phyloP scores from a whole-genome alignment of 2,888 invertebrate genomes.

The Scrobipalpa costella region DNA sequence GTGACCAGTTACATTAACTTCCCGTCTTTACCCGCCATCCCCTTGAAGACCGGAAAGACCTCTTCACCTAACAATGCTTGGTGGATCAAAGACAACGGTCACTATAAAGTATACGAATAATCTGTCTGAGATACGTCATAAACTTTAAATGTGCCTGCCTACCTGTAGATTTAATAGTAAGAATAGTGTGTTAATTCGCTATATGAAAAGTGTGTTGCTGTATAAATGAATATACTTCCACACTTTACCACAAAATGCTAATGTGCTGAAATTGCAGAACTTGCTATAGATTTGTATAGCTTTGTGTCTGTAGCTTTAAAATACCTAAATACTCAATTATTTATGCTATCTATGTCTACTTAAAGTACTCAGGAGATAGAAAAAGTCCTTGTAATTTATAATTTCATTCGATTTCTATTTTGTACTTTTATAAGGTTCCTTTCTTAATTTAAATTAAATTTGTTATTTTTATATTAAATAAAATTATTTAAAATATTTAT shows the following conservation, averaged over 20 bases:
- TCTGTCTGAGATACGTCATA: not conserved
- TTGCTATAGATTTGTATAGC: slow-evolving; percentile 24
- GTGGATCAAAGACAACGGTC: slow-evolving; percentile 45
- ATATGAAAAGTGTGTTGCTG: slow-evolving; percentile 4
- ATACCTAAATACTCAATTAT: not conserved
- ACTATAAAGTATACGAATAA: slow-evolving; percentile 51
- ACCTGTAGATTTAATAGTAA: slow-evolving; percentile 7
- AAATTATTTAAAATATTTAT: not conserved
- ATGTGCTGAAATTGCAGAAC: slow-evolving; percentile 20
- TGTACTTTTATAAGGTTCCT: not conserved
- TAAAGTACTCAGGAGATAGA: not conserved
- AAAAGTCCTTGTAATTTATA: not conserved
- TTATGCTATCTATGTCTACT: not conserved
- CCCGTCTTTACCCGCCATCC: slow-evolving; percentile 43
- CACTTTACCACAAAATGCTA: slow-evolving; percentile 9
- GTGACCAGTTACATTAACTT: slow-evolving; percentile 45
- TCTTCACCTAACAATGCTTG: slow-evolving; percentile 41
- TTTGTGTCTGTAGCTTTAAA: slow-evolving; percentile 18
- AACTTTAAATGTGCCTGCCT: not conserved
- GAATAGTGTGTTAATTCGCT: not conserved
- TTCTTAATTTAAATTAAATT: not conserved
- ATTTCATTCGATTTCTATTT: not conserved
- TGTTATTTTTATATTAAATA: slow-evolving; percentile 15
- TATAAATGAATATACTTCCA: slow-evolving; percentile 28
- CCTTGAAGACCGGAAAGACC: slow-evolving; percentile 24